phyloP scores from a whole-genome alignment of 2,797 vertebrate species.

The Naso thynnoides region DNA sequence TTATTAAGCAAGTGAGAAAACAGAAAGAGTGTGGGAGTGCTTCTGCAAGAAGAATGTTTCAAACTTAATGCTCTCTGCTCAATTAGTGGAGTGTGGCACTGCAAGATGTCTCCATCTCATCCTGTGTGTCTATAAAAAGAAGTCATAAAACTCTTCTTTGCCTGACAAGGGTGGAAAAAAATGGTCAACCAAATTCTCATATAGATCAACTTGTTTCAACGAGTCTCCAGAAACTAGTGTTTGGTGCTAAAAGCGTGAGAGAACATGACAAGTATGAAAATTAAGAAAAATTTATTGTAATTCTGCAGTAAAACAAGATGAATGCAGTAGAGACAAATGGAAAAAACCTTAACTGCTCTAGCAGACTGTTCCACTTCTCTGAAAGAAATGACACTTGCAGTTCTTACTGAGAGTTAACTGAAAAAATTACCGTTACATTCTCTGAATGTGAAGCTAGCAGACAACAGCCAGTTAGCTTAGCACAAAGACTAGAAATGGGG shows the following conservation, averaged over 20 bases:
- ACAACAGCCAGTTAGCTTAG: constrained; percentile 16
- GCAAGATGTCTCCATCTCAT: background rate
- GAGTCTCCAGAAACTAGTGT: background rate
- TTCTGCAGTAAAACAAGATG: background rate
- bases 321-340: background rate
- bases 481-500: constrained; percentile 7
- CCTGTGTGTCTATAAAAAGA: background rate
- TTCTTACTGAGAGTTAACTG: background rate
- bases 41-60: background rate
- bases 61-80: background rate
- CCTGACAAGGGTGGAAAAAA: background rate
- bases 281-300: background rate
- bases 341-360: background rate
- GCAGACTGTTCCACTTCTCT: background rate
- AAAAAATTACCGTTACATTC: background rate
- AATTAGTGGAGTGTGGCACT: background rate
- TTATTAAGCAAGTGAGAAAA: constrained; percentile 17
- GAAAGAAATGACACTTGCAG: background rate
- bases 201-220: background rate
- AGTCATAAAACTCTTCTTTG: background rate
- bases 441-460: background rate
- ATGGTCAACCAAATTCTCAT: background rate
- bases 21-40: constrained; percentile 4
- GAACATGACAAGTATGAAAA: background rate
- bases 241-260: background rate